Conservation (phyloP, 2,888 invertebrate species). For the Macaria liturata region DNA sequence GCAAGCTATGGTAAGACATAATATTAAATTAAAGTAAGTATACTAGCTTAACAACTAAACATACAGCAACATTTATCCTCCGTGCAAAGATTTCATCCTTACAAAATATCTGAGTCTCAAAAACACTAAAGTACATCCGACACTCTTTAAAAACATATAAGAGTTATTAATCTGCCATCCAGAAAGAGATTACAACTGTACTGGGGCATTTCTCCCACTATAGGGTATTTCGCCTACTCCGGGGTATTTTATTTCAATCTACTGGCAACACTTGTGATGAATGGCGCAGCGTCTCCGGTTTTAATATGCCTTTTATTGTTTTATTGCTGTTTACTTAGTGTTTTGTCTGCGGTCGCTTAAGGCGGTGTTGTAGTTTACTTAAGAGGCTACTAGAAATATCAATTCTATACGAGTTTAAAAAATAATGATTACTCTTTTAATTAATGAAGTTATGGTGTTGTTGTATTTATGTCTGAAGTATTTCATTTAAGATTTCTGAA, state of each 20-base stretch:
- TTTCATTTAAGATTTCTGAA: no score
- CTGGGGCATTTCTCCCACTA: slow-evolving; percentile 9
- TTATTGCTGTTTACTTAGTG: slow-evolving; percentile 41
- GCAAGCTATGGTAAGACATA: no score
- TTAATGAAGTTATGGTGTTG: no score
- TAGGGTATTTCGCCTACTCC: slow-evolving; percentile 12
- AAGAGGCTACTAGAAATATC: no score
- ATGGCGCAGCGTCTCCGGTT: slow-evolving; percentile 44
- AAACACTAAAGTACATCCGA: slow-evolving; percentile 8
- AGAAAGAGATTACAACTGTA: background rate
- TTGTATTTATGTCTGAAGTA: no score
- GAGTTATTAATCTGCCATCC: slow-evolving; percentile 5
- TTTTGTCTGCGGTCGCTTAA: no score
- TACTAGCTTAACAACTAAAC: no score
- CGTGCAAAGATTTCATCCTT: background rate
- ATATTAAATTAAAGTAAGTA: no score
- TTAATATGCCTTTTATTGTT: slow-evolving; percentile 47
- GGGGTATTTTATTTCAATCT: slow-evolving; percentile 56
- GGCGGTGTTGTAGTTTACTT: no score
- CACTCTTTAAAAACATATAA: slow-evolving; percentile 13
- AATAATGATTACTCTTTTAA: no score
- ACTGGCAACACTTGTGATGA: slow-evolving; percentile 59
- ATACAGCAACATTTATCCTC: no score
- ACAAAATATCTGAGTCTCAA: background rate
- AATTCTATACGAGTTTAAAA: no score